Percentiles rank a stretch among this genome's conserved stretches.
phyloP scores from a whole-genome alignment of 2,113 vertebrate genomes.

The Ceyx cyanopectus region DNA sequence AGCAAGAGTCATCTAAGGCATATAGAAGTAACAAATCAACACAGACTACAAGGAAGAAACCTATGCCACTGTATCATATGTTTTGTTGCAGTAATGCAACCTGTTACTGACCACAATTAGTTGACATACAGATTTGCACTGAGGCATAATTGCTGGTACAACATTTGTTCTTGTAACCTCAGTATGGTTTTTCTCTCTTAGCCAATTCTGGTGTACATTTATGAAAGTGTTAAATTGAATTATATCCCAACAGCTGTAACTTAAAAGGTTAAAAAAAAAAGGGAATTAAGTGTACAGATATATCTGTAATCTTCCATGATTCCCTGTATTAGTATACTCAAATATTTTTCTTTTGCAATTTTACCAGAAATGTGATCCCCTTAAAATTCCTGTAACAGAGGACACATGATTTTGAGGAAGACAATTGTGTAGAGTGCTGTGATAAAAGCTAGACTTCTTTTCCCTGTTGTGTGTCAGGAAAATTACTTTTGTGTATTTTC shows the following conservation, averaged over 20 bases:
- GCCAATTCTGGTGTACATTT: not conserved
- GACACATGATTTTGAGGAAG: not conserved
- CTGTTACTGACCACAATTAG: not conserved
- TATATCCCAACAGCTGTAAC: not conserved
- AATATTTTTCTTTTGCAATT: not conserved
- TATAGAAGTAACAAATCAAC: not conserved
- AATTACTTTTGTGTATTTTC: not conserved
- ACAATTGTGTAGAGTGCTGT: not conserved
- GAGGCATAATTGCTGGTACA: not conserved
- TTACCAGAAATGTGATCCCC: rapidly evolving
- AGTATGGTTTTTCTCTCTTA: not conserved
- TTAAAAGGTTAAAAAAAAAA: not conserved
- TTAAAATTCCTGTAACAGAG: not conserved
- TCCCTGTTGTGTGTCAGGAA: not conserved
- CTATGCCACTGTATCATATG: not conserved
- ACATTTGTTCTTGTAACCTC: not conserved
- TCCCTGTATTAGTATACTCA: not conserved
- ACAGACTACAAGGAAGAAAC: not conserved
- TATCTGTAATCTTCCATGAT: not conserved
- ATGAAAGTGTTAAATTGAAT: not conserved
- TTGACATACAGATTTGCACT: not conserved
- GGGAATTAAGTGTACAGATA: not conserved
- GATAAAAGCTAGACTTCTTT: not conserved
- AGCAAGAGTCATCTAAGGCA: not conserved
- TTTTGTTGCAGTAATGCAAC: not conserved